phyloP scores from a whole-genome alignment of 2,888 invertebrate genomes.

The Exocentrus adspersus region DNA sequence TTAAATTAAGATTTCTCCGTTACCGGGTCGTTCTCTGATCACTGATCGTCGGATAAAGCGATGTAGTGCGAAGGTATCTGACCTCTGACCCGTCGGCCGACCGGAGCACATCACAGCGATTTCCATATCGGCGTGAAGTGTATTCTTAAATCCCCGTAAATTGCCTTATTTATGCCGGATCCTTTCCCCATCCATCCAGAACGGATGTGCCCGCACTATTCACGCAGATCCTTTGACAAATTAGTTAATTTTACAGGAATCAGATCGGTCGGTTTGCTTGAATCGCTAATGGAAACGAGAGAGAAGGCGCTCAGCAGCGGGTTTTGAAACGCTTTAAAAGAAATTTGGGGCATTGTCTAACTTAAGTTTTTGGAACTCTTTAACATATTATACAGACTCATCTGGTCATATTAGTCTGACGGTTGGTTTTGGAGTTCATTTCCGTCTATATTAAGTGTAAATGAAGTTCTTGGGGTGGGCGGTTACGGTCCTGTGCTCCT shows the following conservation, averaged over 20 bases:
- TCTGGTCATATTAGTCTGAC: too few species aligned
- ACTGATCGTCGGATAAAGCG: too few species aligned
- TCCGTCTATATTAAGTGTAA: too few species aligned
- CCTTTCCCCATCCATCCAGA: conserved; percentile 1
- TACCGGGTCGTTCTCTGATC: too few species aligned
- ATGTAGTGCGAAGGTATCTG: neutral
- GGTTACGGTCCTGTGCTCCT: conserved; percentile 19
- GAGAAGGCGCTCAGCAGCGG: conserved; percentile 32
- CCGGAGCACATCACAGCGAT: neutral
- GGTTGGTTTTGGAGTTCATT: too few species aligned
- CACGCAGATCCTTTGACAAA: conserved; percentile 15
- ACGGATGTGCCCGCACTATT: neutral
- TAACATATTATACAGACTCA: too few species aligned
- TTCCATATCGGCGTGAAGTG: conserved; percentile 19
- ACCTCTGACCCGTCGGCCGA: neutral
- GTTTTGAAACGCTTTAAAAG: neutral
- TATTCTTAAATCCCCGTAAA: conserved; percentile 9
- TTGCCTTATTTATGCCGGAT: conserved; percentile 12
- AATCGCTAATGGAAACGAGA: conserved; percentile 44
- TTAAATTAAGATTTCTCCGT: too few species aligned
- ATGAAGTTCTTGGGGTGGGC: too few species aligned
- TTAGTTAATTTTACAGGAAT: conserved; percentile 18
- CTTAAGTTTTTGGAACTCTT: too few species aligned
- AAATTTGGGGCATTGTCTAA: too few species aligned
- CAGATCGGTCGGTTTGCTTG: conserved; percentile 24